Conservation (phyloP, 1,140 invertebrate genomes). For the Vanessa atalanta region DNA sequence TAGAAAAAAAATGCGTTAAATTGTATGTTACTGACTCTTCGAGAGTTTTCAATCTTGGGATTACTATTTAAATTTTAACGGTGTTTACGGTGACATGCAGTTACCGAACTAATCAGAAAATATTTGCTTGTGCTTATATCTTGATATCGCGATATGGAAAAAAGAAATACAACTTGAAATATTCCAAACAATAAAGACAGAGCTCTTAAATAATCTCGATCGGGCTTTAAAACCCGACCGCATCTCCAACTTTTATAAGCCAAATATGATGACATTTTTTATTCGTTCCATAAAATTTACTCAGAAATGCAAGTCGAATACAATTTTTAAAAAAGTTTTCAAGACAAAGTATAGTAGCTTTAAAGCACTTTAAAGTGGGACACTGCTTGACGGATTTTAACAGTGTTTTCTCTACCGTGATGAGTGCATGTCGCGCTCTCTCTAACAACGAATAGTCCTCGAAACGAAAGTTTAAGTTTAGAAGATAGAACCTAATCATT, state of each 20-base stretch:
- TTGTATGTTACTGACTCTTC: no score
- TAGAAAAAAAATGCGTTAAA: no score
- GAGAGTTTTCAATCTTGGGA: no score
- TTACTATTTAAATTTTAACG: no score
- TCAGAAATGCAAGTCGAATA: background rate
- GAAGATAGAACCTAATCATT: background rate
- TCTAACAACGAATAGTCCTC: background rate
- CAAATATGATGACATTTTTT: background rate
- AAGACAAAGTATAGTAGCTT: constrained; percentile 1
- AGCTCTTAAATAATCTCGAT: background rate
- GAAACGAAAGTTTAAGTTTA: background rate
- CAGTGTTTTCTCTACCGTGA: constrained; percentile 11
- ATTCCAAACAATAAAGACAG: no score
- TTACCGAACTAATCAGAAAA: no score
- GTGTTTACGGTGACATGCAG: no score
- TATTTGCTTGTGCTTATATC: no score
- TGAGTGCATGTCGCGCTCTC: background rate
- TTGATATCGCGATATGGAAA: no score
- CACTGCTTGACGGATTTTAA: background rate
- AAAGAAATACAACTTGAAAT: no score
- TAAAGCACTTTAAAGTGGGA: background rate
- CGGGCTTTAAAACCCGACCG: background rate
- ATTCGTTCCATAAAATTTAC: background rate
- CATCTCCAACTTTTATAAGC: background rate
- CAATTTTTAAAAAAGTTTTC: background rate